phyloP scores from a whole-genome alignment of 2,888 invertebrate species.

The Caenorhabditis angaria region DNA sequence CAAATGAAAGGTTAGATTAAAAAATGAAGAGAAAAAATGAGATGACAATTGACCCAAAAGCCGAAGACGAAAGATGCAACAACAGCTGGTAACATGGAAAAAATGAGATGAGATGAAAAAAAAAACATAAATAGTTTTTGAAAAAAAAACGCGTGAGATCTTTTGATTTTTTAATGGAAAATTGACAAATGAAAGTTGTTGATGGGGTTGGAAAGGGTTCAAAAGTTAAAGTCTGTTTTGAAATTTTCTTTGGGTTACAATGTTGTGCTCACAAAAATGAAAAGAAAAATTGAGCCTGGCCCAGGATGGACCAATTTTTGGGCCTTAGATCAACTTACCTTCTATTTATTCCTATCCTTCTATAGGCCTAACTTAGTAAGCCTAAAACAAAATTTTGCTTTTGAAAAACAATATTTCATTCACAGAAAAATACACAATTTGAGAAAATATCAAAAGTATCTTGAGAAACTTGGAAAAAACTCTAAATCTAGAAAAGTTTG shows the following conservation, averaged over 20 bases:
- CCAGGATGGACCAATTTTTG: too few species aligned
- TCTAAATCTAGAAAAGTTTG: constrained; percentile 9
- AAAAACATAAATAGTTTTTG: too few species aligned
- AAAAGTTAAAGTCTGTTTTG: too few species aligned
- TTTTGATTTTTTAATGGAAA: not conserved
- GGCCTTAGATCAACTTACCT: too few species aligned
- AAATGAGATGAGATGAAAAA: not conserved
- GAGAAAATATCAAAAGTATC: not conserved
- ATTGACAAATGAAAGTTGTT: too few species aligned
- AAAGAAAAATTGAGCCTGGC: too few species aligned
- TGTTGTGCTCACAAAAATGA: too few species aligned
- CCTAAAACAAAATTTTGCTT: too few species aligned
- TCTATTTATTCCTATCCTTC: too few species aligned
- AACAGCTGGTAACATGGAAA: constrained; percentile 1
- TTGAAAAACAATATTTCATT: not conserved
- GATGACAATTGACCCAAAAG: constrained; percentile 12
- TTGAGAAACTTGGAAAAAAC: not conserved
- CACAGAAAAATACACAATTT: not conserved
- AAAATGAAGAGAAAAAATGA: not conserved
- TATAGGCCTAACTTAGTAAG: too few species aligned
- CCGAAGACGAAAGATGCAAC: constrained; percentile 9
- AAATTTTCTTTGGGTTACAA: too few species aligned
- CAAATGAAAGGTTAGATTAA: not conserved
- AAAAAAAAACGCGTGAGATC: not conserved
- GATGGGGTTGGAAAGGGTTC: too few species aligned